phyloP scores from a whole-genome alignment of 2,888 invertebrate species.

The Pemphredon lugubris region DNA sequence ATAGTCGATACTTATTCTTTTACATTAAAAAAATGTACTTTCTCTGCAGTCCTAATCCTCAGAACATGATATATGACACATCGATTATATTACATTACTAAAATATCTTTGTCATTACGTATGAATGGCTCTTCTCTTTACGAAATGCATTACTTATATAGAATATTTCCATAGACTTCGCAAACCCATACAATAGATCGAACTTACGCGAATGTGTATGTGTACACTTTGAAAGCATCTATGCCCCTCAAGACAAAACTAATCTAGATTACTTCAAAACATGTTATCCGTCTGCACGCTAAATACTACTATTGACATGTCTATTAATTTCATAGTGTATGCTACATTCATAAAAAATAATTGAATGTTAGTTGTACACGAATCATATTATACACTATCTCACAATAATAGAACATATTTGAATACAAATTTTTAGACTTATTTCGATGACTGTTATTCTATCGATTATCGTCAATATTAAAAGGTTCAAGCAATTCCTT shows the following conservation, averaged over 20 bases:
- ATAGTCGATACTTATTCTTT: constrained; percentile 1
- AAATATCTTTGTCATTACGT: constrained; percentile 45
- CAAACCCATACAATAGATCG: constrained; percentile 10
- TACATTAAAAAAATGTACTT: constrained; percentile 36
- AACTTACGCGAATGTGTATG: constrained; percentile 14
- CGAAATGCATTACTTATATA: constrained; percentile 31
- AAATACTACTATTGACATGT: constrained; percentile 32
- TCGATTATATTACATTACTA: constrained; percentile 46
- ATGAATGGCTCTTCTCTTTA: constrained; percentile 21
- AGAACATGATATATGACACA: constrained; percentile 26
- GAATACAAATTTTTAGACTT: constrained; percentile 2
- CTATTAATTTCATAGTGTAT: constrained; percentile 28
- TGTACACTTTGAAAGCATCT: constrained; percentile 36
- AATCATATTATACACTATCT: constrained; percentile 20
- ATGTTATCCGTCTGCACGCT: constrained; percentile 10
- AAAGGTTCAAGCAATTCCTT: constrained; percentile 18
- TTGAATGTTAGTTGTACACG: constrained; percentile 15
- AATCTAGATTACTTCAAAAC: constrained; percentile 26
- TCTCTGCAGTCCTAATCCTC: constrained; percentile 15
- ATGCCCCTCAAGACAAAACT: constrained; percentile 22
- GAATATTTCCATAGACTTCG: constrained; percentile 30
- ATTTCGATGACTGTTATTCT: background rate
- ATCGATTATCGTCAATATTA: constrained; percentile 8
- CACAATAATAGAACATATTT: background rate
- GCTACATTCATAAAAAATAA: constrained; percentile 31